Evolutionary conservation across 2,797 vertebrate species (phyloP), one percentile per base, ranked within the genome.

Genomic region (Esox masquinongy): DNA sequence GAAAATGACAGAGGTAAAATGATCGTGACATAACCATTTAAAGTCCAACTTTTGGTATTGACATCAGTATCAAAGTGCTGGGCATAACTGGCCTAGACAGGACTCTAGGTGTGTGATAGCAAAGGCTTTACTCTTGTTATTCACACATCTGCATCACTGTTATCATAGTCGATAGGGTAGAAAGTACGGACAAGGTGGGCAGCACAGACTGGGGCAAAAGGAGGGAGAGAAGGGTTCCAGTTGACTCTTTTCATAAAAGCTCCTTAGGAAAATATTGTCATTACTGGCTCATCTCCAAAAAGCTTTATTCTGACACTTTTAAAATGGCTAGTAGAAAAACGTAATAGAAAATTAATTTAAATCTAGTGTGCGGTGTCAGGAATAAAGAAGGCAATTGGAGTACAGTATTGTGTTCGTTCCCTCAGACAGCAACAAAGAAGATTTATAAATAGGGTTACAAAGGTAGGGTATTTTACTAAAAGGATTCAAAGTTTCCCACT

Each of bases 251-350:
- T 67, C 31, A 53, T 29, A 49, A 53, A 49, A 49, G 74, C 39
- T 50, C 31, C 24, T 24, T 68, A 56, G 67, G 67, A 70, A 22
- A 75, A 51, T 39, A 53, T 59, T 75, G 74, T 59, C 67, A 70
- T 70, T 43, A 61, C 67, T 14, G 51, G 67, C 17, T 59, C 53
- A n/a, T 71, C 68, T 1, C 9, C 15, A 31, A 26, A 43, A 6
- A 43, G 39, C 39, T 43, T 43, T 6, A 43, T 43, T 43, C 39
- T 6, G 5, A 43, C 9, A 9, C 39, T 43, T 43, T 59, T n/a
- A 11, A n/a, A 59, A n/a, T 22, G 53, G 6, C n/a, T 22, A 16
- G 6, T 19, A 59, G 19, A 31, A n/a, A 56, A 56, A 56, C 19
- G 7, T 6, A 56, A 22, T 56, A n/a, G n/a, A 56, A 56, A 2